These are phyloP conservation scores for Melanotaenia nigrans DNA, from an alignment of 2,797 vertebrate species.

Conservation along the genomic window DNA sequence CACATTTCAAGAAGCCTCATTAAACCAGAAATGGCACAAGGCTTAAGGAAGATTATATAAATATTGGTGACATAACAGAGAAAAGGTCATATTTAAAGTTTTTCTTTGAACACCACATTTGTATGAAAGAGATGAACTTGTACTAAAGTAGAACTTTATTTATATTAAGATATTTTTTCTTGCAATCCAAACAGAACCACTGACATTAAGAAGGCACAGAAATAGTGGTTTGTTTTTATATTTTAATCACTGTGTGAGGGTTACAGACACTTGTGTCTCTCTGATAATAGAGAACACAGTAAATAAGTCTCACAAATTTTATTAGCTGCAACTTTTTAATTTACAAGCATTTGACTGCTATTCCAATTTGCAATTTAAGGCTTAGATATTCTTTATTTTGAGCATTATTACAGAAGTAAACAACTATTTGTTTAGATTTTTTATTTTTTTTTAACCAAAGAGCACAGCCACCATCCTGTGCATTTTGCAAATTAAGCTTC, in stretches of 20 bases:
- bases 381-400: not conserved
- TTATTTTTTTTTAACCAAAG: too few species aligned
- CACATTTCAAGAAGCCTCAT: constrained; percentile 68
- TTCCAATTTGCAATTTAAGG: not conserved
- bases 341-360: not conserved
- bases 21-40: constrained; percentile 59
- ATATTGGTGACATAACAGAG: constrained; percentile 45
- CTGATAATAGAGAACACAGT: not conserved
- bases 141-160: constrained; percentile 6
- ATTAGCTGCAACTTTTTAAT: not conserved
- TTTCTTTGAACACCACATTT: constrained; percentile 26
- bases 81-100: constrained; percentile 59
- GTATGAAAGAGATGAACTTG: constrained; percentile 30
- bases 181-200: constrained; percentile 2
- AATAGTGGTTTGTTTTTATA: not conserved
- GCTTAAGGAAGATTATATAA: constrained; percentile 65
- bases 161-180: constrained; percentile 3
- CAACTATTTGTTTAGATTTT: not conserved
- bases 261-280: constrained; percentile 1
- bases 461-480: not conserved
- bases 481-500: not conserved
- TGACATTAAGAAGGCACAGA: constrained; percentile 20
- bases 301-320: not conserved
- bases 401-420: not conserved
- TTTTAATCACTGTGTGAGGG: constrained; percentile 4